Conservation (phyloP, 2,113 vertebrate species). For the Salminus brasiliensis region DNA sequence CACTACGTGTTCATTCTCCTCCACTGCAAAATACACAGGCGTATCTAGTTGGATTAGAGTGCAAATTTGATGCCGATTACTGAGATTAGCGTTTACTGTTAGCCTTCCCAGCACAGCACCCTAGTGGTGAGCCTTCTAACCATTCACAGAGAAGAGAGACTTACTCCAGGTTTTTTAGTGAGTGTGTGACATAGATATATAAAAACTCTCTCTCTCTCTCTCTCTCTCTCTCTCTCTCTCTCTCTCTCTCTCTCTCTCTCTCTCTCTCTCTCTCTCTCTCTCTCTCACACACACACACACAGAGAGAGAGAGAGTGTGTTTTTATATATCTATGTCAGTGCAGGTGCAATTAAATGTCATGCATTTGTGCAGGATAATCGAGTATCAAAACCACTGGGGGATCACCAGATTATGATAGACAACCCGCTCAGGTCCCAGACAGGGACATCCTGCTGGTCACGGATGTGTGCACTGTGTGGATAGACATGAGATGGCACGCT, state of each 20-base stretch:
- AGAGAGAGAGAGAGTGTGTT: too few species aligned
- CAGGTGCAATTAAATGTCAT: conserved; percentile 46
- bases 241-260: too few species aligned
- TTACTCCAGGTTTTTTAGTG: too few species aligned
- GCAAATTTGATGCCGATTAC: conserved; percentile 14
- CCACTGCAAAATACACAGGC: not conserved
- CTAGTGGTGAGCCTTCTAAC: not conserved
- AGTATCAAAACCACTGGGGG: conserved; percentile 36
- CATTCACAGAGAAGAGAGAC: conserved; percentile 5
- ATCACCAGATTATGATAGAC: conserved; percentile 47
- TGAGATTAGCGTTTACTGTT: not conserved
- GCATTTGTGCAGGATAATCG: conserved; percentile 41
- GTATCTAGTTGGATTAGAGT: not conserved
- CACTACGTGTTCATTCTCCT: not conserved
- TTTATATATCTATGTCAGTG: conserved; percentile 39
- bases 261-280: too few species aligned
- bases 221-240: too few species aligned
- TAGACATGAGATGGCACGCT: conserved; percentile 93
- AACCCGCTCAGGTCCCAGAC: conserved; percentile 43
- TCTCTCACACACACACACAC: too few species aligned
- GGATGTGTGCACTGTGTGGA: conserved; percentile 87
- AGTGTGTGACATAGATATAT: too few species aligned
- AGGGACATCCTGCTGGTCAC: conserved; percentile 52
- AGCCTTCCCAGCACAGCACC: not conserved
- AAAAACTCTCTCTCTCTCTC: too few species aligned